Conservation (phyloP, 2,797 vertebrate genomes). For the Sylvilagus floridanus region DNA sequence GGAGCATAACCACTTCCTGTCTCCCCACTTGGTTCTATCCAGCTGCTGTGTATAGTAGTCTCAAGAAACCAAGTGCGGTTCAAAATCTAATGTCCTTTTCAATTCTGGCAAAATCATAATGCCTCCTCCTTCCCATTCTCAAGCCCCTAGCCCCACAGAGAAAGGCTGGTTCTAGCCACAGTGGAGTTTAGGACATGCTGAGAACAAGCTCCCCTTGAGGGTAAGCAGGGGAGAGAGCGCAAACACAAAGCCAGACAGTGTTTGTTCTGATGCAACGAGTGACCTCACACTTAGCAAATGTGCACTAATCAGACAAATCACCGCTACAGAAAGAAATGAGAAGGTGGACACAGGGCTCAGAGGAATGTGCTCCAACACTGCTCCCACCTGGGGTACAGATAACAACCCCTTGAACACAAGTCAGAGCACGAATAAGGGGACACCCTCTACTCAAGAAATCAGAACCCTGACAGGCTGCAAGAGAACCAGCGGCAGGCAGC, state of each 20-base stretch:
- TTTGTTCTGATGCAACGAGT: neutral
- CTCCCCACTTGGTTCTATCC: neutral
- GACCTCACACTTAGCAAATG: neutral
- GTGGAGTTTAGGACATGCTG: neutral
- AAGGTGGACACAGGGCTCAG: neutral
- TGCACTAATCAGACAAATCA: neutral
- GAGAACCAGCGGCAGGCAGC: neutral
- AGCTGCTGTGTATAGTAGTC: neutral
- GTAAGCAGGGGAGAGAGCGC: neutral
- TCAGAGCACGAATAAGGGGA: neutral
- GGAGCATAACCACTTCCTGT: neutral
- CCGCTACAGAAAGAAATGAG: neutral
- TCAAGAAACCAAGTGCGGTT: slow-evolving; percentile 14
- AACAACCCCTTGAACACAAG: neutral
- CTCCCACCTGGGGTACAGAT: neutral
- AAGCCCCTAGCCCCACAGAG: neutral
- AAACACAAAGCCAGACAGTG: neutral
- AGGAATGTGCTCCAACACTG: neutral
- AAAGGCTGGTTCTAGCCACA: neutral
- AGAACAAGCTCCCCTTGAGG: neutral
- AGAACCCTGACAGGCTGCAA: neutral
- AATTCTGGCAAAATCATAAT: neutral
- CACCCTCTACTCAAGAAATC: neutral
- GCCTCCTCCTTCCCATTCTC: neutral
- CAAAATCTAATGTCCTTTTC: neutral